Percentiles rank a stretch among this genome's conserved stretches.
Evolutionary conservation across 1,140 invertebrate genomes (phyloP).

Genomic region (Diorhabda elongata): DNA sequence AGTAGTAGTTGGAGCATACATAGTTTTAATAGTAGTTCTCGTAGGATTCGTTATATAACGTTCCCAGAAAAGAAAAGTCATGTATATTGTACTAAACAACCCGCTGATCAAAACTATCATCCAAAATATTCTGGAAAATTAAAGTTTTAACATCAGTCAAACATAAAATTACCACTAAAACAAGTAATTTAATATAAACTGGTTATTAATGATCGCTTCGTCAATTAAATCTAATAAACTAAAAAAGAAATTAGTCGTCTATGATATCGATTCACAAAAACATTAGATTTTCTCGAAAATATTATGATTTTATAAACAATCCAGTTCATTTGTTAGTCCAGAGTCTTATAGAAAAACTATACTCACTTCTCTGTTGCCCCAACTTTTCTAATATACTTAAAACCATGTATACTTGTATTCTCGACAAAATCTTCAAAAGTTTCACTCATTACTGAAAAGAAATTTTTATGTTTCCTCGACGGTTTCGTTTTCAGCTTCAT

Average conservation of each 20-base stretch:
- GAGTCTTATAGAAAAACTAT: too few relatives aligned
- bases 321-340: too few relatives aligned
- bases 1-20: conserved; percentile 33
- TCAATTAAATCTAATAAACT: too few relatives aligned
- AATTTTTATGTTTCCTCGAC: conserved; percentile 16
- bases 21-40: conserved; percentile 35
- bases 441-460: conserved; percentile 20
- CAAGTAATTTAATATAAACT: too few relatives aligned
- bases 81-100: conserved; percentile 30
- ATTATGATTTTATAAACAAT: too few relatives aligned
- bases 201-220: too few relatives aligned
- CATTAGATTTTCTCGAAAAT: too few relatives aligned
- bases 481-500: conserved; percentile 14
- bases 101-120: conserved; percentile 31
- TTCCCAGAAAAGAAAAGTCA: conserved; percentile 37
- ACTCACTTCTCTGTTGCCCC: conserved; percentile 34
- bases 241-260: too few relatives aligned
- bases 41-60: conserved; percentile 38
- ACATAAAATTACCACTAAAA: too few relatives aligned
- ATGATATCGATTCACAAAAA: too few relatives aligned
- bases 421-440: conserved; percentile 38
- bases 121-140: conserved; percentile 38
- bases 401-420: conserved; percentile 40
- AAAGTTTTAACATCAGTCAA: too few relatives aligned
- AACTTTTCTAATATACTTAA: conserved; percentile 37